These are phyloP conservation scores for Polypedilum vanderplanki DNA, from an alignment of 1,140 invertebrate species.

Conservation along the genomic window DNA sequence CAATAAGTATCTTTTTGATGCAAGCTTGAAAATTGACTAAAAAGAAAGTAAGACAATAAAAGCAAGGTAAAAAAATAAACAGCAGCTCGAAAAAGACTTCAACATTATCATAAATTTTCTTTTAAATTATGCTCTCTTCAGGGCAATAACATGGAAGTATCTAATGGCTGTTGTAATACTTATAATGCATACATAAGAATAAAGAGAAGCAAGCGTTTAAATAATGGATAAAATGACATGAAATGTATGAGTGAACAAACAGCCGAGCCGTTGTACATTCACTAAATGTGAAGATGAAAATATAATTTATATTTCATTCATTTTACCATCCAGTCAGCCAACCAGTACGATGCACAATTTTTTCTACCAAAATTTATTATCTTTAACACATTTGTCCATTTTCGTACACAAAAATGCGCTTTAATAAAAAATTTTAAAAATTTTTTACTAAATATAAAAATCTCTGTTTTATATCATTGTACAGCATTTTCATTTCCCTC, in stretches of 20 bases:
- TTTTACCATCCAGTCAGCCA: not conserved
- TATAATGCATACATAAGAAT: conserved; percentile 15
- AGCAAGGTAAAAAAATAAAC: not conserved
- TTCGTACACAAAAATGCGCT: no score
- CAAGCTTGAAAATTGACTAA: no score
- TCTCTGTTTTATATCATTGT: not conserved
- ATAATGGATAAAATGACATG: conserved; percentile 26
- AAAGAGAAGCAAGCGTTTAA: conserved; percentile 7
- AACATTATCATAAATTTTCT: conserved; percentile 28
- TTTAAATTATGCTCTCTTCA: conserved; percentile 25
- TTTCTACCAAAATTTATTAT: no score
- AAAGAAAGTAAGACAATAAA: no score
- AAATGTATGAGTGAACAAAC: conserved; percentile 14
- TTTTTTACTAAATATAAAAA: not conserved
- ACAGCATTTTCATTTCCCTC: not conserved
- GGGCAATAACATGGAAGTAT: conserved; percentile 22
- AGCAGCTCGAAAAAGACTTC: not conserved
- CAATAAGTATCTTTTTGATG: no score
- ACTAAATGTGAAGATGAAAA: not conserved
- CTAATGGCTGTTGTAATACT: conserved; percentile 27
- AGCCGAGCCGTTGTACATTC: not conserved
- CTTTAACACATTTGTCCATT: no score
- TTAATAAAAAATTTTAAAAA: no score
- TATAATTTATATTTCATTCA: conserved; percentile 15
- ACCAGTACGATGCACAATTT: no score